Evolutionary conservation across 1,140 invertebrate species (phyloP).

Genomic region (Drosophila mauritiana): DNA sequence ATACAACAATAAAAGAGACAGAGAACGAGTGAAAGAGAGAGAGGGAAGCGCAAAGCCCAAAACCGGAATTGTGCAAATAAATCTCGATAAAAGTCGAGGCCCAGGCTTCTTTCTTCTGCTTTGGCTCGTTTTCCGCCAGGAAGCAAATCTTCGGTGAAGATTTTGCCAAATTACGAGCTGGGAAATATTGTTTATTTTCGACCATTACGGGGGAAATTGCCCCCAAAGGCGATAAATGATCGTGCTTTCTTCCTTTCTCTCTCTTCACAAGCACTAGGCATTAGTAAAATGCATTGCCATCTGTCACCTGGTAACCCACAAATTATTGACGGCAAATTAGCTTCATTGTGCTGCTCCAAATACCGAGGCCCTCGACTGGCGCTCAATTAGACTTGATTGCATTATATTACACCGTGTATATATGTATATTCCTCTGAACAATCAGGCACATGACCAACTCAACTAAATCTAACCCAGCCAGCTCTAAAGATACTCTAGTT

Average conservation of each 20-base stretch:
- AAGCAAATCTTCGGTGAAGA: conserved; percentile 63
- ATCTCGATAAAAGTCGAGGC: conserved; percentile 68
- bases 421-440: not conserved
- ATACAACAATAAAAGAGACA: conserved; percentile 34
- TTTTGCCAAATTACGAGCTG: conserved; percentile 63
- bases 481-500: conserved; percentile 28
- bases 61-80: conserved; percentile 84
- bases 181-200: conserved; percentile 81
- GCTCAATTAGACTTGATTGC: conserved; percentile 47
- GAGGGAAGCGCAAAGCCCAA: conserved; percentile 58
- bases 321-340: conserved; percentile 57
- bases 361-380: conserved; percentile 21
- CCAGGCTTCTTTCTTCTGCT: conserved; percentile 25
- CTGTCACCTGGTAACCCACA: conserved; percentile 73
- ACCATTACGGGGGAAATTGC: conserved; percentile 63
- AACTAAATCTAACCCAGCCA: conserved; percentile 33
- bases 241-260: conserved; percentile 11
- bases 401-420: conserved; percentile 22
- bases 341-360: conserved; percentile 43
- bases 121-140: conserved; percentile 45
- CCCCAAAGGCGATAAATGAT: conserved; percentile 42
- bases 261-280: conserved; percentile 7
- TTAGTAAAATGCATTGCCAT: conserved; percentile 34
- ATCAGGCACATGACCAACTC: conserved; percentile 26
- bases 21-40: conserved; percentile 40